Base-by-base conservation (phyloP, 2,113 vertebrate genomes). In the Prietella phreatophila region DNA sequence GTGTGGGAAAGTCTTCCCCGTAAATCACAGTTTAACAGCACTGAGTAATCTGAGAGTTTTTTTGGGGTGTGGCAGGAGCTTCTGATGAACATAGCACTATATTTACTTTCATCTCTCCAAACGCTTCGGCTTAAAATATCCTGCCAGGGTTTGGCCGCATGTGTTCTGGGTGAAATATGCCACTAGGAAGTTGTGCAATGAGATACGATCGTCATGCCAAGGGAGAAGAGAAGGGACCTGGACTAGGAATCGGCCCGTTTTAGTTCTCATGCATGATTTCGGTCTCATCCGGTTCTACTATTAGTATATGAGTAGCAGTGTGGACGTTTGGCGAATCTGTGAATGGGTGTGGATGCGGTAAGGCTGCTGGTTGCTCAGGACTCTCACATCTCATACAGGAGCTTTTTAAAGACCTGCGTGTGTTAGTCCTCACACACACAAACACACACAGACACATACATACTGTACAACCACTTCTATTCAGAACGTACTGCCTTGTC, bases 101-200 rank as follows among this genome's bases (percentile, higher is more conserved):
- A 89, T 89, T 89, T 91, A 56, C 90, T 89, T 91, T 91, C 90
- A 91, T 91, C 88, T 61, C 90, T 89, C 80, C 83, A 91, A 88
- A 91, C 89, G 88, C 71, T 88, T 86, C 67, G 33, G 83, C 88
- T 91, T 89, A 91, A 91, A 91, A 91, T 91, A 91, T 91, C 90
- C 86, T 30, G 30, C 71, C 27, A 56, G 83, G 80, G 73, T 50
- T 80, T 69, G 87, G 85, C 78, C 80, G 55, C 90, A 91, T 91
- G 90, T 91, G 88, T 89, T 85, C 47, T 86, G 82, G 60, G 83
- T 89, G 79, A 86, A 85, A 91, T 91, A 87, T 89, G 88, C 82
- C 90, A 73, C 78, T 86, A 89, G 86, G 90, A 89, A 90, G 90
- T 90, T 86, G 83, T 89, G 90, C 90, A 87, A 90, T 89, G 83